Base-by-base conservation (phyloP, 2,113 vertebrate genomes). In the Phasianus colchicus region DNA sequence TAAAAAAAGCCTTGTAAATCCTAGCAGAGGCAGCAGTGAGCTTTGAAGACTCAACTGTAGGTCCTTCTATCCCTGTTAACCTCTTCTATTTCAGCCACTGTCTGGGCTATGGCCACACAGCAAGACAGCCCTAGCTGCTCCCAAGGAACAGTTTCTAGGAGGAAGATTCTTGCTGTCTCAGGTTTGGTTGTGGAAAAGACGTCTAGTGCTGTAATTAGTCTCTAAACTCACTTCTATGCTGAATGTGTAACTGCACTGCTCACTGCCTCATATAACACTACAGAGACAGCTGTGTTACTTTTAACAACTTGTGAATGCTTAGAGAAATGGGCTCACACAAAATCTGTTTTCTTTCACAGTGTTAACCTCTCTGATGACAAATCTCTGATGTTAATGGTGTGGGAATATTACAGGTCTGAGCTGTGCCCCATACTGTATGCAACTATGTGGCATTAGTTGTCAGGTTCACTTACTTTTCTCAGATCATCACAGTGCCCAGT, bases 1-100 rank as follows among this genome's bases (percentile, higher is more conserved):
- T 3, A 25, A 10, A 3, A 38, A 13, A n/a, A 32, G 24, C 5
- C 42, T 45, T 64, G 13, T 16, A 73, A 90, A 38, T 19, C 17
- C 34, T 75, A 75, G 29, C 32, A 36, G 36, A 82, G 11, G 13
- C 47, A 72, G 22, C 32, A 63, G 8, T 47, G 67, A 67, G 19
- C 13, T 55, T 57, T 72, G 17, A 6, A 32, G 48, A 12, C 20
- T 72, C 25, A 3, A 79, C 65, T 72, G 14, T 20, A 64, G 9
- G 8, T 52, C 15, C 32, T 86, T 84, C 29, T 22, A 69, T 9
- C 3, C 20, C 8, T 40, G 3, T 40, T 61, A 52, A 13, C 45
- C 4, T 16, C 5, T 13, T 25, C 5, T 60, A 40, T 65, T 13
- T 2, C 32, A 10, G 1, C 55, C 25, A 1, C 0, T 15, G 3